Percentiles rank a stretch among this genome's conserved stretches.
Conservation (phyloP, 2,888 invertebrate species). For the Trissolcus japonicus region DNA sequence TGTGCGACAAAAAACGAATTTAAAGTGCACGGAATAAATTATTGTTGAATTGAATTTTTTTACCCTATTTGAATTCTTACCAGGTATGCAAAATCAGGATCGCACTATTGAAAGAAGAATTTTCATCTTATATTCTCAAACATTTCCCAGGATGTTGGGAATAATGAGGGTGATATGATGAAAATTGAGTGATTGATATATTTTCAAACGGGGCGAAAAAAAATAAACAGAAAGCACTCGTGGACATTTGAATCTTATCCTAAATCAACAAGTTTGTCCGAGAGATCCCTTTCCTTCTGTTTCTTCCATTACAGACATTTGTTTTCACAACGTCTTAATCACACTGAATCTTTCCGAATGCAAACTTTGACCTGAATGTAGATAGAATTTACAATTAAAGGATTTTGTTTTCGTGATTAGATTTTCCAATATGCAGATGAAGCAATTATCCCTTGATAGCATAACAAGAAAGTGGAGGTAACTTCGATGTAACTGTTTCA, state of each 20-base stretch:
- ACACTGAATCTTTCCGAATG: not conserved
- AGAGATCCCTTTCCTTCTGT: constrained; percentile 8
- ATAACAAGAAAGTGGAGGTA: not conserved
- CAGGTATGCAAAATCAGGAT: too few species aligned
- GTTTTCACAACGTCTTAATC: constrained; percentile 17
- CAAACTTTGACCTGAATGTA: constrained; percentile 2
- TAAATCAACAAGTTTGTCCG: constrained; percentile 48
- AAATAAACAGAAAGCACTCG: not conserved
- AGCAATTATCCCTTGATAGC: constrained; percentile 1
- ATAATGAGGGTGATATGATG: too few species aligned
- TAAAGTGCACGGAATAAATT: too few species aligned
- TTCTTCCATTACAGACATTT: constrained; percentile 22
- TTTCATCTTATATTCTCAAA: not conserved
- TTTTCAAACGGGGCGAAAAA: too few species aligned
- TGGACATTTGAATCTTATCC: constrained; percentile 25
- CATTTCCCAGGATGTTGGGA: not conserved
- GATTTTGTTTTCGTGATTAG: constrained; percentile 1
- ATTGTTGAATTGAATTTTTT: too few species aligned
- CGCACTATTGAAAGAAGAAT: not conserved
- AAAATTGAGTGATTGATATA: too few species aligned
- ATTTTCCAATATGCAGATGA: constrained; percentile 5
- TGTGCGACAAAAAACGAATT: too few species aligned
- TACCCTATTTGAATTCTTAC: too few species aligned
- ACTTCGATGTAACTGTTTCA: too few species aligned
- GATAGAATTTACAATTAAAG: constrained; percentile 12